These are phyloP conservation scores for Eurosta solidaginis DNA, from an alignment of 1,140 invertebrate genomes.

Conservation along the genomic window DNA sequence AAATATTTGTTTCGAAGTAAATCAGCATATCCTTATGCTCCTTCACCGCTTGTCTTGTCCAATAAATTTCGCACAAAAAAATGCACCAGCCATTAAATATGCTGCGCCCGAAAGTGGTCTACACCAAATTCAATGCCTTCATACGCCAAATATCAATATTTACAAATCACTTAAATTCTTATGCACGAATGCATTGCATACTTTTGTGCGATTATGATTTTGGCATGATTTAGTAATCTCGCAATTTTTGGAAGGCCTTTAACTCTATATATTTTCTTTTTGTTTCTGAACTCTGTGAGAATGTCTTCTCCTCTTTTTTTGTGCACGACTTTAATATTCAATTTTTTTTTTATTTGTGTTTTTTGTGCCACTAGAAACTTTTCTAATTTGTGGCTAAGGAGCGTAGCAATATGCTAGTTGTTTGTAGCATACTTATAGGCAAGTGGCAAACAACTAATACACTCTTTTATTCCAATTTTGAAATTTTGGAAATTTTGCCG, in stretches of 20 bases:
- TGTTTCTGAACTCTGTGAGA: neutral
- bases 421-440: neutral
- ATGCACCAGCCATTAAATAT: neutral
- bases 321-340: neutral
- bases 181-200: conserved; percentile 28
- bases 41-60: neutral
- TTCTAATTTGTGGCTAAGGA: conserved; percentile 25
- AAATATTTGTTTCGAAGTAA: no score
- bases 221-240: neutral
- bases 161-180: conserved; percentile 28
- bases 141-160: conserved; percentile 28
- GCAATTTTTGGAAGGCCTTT: neutral
- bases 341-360: neutral
- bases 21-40: no score
- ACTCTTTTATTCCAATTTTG: neutral
- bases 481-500: conserved; percentile 5
- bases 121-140: conserved; percentile 12
- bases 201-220: neutral
- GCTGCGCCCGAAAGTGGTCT: neutral
- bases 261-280: neutral
- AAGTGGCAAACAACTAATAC: neutral
- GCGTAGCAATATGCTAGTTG: neutral
- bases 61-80: neutral
- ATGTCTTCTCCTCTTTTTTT: neutral
- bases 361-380: conserved; percentile 4